Percentiles rank a stretch among this genome's conserved stretches.
These are phyloP conservation scores for Gryllus longicercus DNA, from an alignment of 2,888 invertebrate species.

Conservation along the genomic window DNA sequence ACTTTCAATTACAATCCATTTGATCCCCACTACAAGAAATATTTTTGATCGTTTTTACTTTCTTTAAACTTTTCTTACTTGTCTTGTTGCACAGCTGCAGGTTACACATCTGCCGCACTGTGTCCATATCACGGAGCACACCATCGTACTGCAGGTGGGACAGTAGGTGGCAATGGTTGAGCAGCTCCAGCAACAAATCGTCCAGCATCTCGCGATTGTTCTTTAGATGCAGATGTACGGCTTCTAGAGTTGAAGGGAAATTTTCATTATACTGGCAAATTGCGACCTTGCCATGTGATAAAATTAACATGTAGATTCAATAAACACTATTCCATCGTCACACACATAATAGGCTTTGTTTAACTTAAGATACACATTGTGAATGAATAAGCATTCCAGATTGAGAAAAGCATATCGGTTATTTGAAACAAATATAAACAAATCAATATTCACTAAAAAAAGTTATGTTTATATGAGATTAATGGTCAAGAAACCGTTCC, in stretches of 20 bases:
- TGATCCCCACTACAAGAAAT: not conserved
- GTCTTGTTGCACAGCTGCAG: conserved; percentile 45
- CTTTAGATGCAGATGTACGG: conserved; percentile 48
- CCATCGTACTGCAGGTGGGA: conserved; percentile 50
- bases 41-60: not conserved
- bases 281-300: too few species aligned
- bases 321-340: too few species aligned
- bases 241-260: conserved; percentile 42
- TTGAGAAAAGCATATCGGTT: too few species aligned
- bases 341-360: too few species aligned
- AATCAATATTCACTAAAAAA: too few species aligned
- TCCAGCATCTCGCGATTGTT: conserved; percentile 51
- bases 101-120: conserved; percentile 47
- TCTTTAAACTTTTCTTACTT: conserved; percentile 39
- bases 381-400: too few species aligned
- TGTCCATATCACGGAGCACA: conserved; percentile 47
- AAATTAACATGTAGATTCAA: too few species aligned
- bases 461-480: too few species aligned
- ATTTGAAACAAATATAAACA: too few species aligned
- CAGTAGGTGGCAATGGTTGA: conserved; percentile 47
- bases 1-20: not conserved
- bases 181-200: conserved; percentile 47
- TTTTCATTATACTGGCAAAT: too few species aligned
- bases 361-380: too few species aligned
- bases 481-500: too few species aligned